Conservation (phyloP, 1,140 invertebrate genomes). For the Chionoecetes opilio region DNA sequence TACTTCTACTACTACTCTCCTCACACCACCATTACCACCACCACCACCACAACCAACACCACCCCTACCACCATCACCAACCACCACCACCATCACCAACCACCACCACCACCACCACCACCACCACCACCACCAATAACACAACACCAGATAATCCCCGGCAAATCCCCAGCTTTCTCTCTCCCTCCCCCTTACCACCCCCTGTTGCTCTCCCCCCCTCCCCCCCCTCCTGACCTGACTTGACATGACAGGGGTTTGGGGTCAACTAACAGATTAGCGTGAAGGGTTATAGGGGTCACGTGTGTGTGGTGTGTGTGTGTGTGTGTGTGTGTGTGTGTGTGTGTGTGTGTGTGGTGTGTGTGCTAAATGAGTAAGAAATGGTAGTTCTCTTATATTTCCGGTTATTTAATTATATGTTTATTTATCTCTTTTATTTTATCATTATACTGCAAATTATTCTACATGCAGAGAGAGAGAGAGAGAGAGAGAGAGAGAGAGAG, state of each 20-base stretch:
- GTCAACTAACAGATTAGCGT: not conserved
- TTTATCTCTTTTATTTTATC: not conserved
- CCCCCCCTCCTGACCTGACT: slow-evolving; percentile 36
- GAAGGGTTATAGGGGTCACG: not conserved
- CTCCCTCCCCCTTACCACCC: not conserved
- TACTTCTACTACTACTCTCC: not conserved
- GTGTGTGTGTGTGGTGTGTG: slow-evolving; percentile 49
- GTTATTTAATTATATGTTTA: not conserved
- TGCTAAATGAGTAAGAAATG: too few relatives aligned
- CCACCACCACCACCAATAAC: slow-evolving; percentile 35
- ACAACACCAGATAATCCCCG: slow-evolving; percentile 13
- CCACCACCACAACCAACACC: not conserved
- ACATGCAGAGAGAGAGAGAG: too few relatives aligned
- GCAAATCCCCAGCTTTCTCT: not conserved
- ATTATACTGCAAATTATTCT: too few relatives aligned
- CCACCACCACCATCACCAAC: not conserved
- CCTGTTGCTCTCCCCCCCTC: not conserved
- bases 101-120: not conserved
- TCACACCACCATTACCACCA: not conserved
- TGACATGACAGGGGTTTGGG: not conserved
- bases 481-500: too few relatives aligned
- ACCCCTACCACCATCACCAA: not conserved
- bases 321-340: slow-evolving; percentile 46
- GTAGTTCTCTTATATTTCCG: not conserved
- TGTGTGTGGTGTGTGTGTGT: slow-evolving; percentile 47